Evolutionary conservation across 2,113 vertebrate species (phyloP), one percentile per base, ranked within the genome.

Genomic region (Notechis scutatus): DNA sequence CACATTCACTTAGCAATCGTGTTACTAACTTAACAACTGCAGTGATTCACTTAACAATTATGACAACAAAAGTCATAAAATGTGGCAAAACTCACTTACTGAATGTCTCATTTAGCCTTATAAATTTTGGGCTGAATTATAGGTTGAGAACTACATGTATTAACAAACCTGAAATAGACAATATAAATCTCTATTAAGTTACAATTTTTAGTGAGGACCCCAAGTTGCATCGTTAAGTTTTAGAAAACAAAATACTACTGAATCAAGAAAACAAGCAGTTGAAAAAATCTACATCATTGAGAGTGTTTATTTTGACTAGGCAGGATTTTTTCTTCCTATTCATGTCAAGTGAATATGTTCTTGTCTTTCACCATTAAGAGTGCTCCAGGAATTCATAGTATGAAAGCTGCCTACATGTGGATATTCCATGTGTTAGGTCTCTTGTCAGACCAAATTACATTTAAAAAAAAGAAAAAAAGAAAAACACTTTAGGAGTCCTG

Each of bases 341-440:
- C 39, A 95, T 95, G 94, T 92, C 86, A 95, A 93, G 94, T 93
- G 95, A 95, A 96, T 97, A 94, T 90, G 93, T 94, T 95, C 93
- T 95, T 94, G 94, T 96, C 94, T 93, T 94, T 96, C 94, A 85
- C 1, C 92, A 95, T 87, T 94, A 95, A 95, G 95, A 95, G 47
- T 64, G 69, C 91, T 54, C 47, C 90, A 97, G 94, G 97, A 97
- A 97, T 97, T 94, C 92, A 59, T 96, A 96, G 96, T 92, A 97
- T 97, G 97, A 97, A 95, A 96, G 93, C 81, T 89, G 95, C 94
- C 94, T 39, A 54, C 93, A 94, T 97, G 95, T 97, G 94, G 94
- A 94, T 95, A 94, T 91, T 95, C 95, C 97, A 96, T 95, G 97
- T 97, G 97, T 96, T 96, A 57, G 92, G 96, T 94, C 95, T 96